Conservation (phyloP, 1,140 invertebrate genomes). For the Formica exsecta region DNA sequence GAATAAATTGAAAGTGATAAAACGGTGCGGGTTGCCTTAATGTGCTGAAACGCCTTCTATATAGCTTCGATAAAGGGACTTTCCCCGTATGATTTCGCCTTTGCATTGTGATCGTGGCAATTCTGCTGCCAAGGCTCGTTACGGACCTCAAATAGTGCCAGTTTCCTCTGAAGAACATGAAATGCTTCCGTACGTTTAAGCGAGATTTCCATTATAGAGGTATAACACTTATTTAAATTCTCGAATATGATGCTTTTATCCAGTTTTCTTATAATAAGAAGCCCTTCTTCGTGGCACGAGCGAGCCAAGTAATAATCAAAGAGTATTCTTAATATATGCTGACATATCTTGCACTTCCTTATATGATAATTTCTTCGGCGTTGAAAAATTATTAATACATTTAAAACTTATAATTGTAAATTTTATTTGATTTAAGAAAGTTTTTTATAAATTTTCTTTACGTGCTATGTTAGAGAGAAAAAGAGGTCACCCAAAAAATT, state of each 20-base stretch:
- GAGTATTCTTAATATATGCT: background rate
- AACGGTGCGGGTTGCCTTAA: slow-evolving; percentile 39
- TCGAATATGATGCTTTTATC: slow-evolving; percentile 46
- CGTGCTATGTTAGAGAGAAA: too few relatives aligned
- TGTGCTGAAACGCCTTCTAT: slow-evolving; percentile 41
- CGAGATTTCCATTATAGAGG: slow-evolving; percentile 51
- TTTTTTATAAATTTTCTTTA: background rate
- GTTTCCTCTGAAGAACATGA: slow-evolving; percentile 37
- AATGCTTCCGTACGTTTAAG: slow-evolving; percentile 52
- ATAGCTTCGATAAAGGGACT: slow-evolving; percentile 58
- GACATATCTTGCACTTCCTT: background rate
- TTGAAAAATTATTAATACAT: slow-evolving; percentile 16
- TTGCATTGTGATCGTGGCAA: slow-evolving; percentile 61
- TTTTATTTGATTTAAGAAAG: background rate
- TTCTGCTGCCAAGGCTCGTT: slow-evolving; percentile 61
- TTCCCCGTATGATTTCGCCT: slow-evolving; percentile 56
- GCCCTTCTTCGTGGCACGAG: background rate
- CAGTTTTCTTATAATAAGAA: slow-evolving; percentile 33
- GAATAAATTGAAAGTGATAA: slow-evolving; percentile 63
- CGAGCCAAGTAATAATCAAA: slow-evolving; percentile 35
- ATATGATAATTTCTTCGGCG: background rate
- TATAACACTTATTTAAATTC: slow-evolving; percentile 64
- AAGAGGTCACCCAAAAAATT: too few relatives aligned
- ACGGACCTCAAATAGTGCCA: slow-evolving; percentile 56
- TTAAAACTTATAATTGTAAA: slow-evolving; percentile 3